Evolutionary conservation across 2,888 invertebrate species (phyloP).

Genomic region (Eurytoma adleriae): DNA sequence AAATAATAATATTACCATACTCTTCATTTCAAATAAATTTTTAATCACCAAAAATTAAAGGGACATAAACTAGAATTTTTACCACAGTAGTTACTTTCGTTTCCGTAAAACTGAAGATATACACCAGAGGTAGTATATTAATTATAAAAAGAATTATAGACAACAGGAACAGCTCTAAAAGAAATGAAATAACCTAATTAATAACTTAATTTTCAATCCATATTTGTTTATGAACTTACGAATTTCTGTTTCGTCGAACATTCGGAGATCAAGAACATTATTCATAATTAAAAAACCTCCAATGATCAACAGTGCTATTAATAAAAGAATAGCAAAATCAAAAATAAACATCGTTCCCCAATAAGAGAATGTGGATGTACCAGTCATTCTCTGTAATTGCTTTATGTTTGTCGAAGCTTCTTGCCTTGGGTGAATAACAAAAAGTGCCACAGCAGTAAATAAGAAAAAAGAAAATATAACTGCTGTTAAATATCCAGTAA

Average conservation of each 20-base stretch:
- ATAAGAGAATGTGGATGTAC: constrained; percentile 79
- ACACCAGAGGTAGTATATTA: constrained; percentile 75
- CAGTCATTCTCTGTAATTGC: constrained; percentile 83
- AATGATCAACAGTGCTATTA: constrained; percentile 65
- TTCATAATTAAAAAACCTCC: constrained; percentile 64
- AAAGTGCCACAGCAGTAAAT: constrained; percentile 73
- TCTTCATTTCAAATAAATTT: neutral
- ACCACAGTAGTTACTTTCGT: constrained; percentile 64
- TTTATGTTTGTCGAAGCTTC: constrained; percentile 82
- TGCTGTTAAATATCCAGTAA: neutral
- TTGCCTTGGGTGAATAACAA: constrained; percentile 80
- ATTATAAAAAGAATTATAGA: constrained; percentile 85
- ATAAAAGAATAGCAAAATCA: constrained; percentile 77
- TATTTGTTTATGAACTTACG: constrained; percentile 67
- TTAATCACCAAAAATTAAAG: constrained; percentile 66
- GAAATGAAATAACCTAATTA: too few species aligned
- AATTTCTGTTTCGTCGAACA: constrained; percentile 73
- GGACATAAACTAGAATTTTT: constrained; percentile 64
- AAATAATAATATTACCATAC: too few species aligned
- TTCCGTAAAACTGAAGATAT: constrained; percentile 68
- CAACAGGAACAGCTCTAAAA: constrained; percentile 74
- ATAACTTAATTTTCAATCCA: neutral
- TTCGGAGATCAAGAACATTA: constrained; percentile 60
- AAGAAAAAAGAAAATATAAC: constrained; percentile 59
- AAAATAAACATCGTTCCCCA: constrained; percentile 81